Conservation (phyloP, 1,140 invertebrate genomes). For the Drosophila prosaltans region DNA sequence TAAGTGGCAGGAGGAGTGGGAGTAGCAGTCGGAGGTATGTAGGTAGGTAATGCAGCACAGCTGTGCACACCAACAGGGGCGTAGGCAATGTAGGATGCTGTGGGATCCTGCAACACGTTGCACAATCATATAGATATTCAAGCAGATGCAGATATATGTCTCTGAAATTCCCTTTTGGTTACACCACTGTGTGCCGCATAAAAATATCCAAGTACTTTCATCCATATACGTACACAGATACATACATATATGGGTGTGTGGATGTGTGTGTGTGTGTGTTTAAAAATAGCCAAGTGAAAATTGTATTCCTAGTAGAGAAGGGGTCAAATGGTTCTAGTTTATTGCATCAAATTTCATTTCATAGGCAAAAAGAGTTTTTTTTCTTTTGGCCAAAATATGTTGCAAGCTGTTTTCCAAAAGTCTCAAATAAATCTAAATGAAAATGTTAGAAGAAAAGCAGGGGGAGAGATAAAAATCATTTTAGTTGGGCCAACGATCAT, state of each 20-base stretch:
- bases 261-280: slow-evolving; percentile 1
- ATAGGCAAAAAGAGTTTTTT: slow-evolving; percentile 28
- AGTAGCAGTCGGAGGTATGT: not conserved
- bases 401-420: slow-evolving; percentile 9
- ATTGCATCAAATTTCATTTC: slow-evolving; percentile 42
- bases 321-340: slow-evolving; percentile 25
- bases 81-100: not conserved
- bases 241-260: slow-evolving; percentile 5
- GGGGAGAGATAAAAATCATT: slow-evolving; percentile 12
- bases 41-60: slow-evolving; percentile 3
- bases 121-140: too few relatives aligned
- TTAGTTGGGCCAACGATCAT: slow-evolving; percentile 23
- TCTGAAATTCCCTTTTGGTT: too few relatives aligned
- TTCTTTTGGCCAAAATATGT: not conserved
- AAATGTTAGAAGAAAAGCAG: not conserved
- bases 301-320: not conserved
- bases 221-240: not conserved
- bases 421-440: slow-evolving; percentile 10
- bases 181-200: not conserved
- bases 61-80: slow-evolving; percentile 4
- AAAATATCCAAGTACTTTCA: not conserved
- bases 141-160: too few relatives aligned
- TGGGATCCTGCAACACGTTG: too few relatives aligned
- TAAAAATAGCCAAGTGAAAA: slow-evolving; percentile 44
- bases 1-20: slow-evolving; percentile 5